phyloP scores from a whole-genome alignment of 2,113 vertebrate species.

The Mesocricetus auratus region DNA sequence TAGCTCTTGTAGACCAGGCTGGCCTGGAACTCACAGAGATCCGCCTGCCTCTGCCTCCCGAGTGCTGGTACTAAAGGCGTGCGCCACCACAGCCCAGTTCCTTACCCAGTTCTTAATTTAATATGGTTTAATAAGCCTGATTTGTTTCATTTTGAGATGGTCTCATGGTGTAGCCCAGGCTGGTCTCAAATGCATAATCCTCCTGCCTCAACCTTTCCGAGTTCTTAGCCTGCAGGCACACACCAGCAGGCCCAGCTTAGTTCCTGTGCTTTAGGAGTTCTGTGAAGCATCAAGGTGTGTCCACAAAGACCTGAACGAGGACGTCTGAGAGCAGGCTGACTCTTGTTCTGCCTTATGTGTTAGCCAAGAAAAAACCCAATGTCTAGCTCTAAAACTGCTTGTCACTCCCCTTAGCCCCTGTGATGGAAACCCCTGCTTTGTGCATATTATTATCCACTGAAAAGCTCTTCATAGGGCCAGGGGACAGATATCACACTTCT shows the following conservation, averaged over 20 bases:
- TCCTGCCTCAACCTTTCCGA: not conserved
- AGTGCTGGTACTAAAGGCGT: not conserved
- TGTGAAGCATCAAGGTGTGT: not conserved
- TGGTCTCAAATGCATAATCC: not conserved
- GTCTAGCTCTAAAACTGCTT: slow-evolving; percentile 43
- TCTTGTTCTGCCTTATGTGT: slow-evolving; percentile 15
- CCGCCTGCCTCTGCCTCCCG: not conserved
- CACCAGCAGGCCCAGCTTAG: not conserved
- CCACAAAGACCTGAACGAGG: not conserved
- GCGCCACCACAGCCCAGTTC: rapidly evolving
- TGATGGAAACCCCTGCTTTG: slow-evolving; percentile 51
- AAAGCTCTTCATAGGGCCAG: slow-evolving; percentile 4
- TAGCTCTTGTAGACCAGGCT: not conserved
- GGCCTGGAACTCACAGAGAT: not conserved
- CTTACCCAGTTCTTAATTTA: not conserved
- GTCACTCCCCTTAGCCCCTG: slow-evolving; percentile 40
- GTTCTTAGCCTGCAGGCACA: not conserved
- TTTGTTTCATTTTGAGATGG: not conserved
- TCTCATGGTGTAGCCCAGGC: not conserved
- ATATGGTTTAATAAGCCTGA: not conserved
- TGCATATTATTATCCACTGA: slow-evolving; percentile 52
- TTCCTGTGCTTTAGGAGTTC: not conserved
- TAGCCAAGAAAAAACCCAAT: slow-evolving; percentile 64
- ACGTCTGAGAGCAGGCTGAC: slow-evolving; percentile 55
- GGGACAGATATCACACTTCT: not conserved